Base-by-base conservation (phyloP, 2,113 vertebrate genomes). In the Patagioenas fasciata region DNA sequence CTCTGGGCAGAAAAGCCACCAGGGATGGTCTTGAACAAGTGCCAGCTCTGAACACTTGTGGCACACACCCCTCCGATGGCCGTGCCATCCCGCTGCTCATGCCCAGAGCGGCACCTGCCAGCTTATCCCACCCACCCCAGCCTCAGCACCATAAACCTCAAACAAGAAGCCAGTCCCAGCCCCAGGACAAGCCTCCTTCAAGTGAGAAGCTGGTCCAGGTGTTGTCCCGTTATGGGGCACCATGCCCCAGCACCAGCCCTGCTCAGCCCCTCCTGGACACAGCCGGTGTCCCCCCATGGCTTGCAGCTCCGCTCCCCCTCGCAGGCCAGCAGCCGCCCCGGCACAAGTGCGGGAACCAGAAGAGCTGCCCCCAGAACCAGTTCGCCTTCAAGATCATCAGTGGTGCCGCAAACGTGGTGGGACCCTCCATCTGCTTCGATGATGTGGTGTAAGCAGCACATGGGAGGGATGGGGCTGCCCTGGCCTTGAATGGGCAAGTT, bases 391-490 rank as follows among this genome's bases (percentile, higher is more conserved):
- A 82, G 73, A 94, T 99, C 77, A 53, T 26, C 70, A 99, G 99
- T 1, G 98, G 99, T 1, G 98, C 98, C 0, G 98, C 99, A 54
- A 97, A 98, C 2, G 95, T 99, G 28, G 97, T 99, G 18, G 98
- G 99, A n/a, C 99, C 99, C 54, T 98, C 91, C 21, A 98, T 99
- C 82, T 99, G 99, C 95, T 98, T 99, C 13, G 88, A 99, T 3
- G 97, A 97, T 36, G 48, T 80, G 32, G 47, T 94, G 99, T 99
- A 97, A 96, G 98, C 97, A 66, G 51, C 48, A 40, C 3, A 2
- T 1, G 5, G 26, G 1, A 5, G 29, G 66, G 13, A 83, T 0
- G 3, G 42, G 32, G 75, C 70, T 79, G 42, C 53, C 0, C 44
- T 44, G 34, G 32, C 6, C 58, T 80, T 50, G 40, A 56, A n/a